Evolutionary conservation across 1,140 invertebrate genomes (phyloP).

Genomic region (Kradibia gibbosae): DNA sequence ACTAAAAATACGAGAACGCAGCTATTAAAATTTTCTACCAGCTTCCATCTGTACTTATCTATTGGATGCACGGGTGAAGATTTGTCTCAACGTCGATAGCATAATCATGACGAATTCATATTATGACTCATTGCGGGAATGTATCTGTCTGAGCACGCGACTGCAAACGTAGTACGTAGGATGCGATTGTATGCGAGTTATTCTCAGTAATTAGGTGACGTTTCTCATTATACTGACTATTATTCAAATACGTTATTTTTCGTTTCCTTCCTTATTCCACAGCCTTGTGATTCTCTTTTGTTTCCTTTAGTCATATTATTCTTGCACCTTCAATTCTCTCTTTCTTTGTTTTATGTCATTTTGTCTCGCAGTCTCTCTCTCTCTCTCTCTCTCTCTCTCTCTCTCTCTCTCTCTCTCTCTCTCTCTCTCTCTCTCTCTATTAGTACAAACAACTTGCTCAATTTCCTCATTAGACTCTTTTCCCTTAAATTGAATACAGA

Average conservation of each 20-base stretch:
- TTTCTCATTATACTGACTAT: conserved; percentile 37
- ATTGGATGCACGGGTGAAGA: background rate
- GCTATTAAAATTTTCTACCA: conserved; percentile 34
- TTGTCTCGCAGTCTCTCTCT: background rate
- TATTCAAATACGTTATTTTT: conserved; percentile 23
- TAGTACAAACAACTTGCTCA: no score
- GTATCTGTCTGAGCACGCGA: background rate
- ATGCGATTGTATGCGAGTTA: conserved; percentile 17
- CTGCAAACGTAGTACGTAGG: background rate
- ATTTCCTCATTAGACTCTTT: background rate
- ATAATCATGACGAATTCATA: conserved; percentile 29
- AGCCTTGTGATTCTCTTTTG: no score
- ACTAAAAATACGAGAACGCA: conserved; percentile 45
- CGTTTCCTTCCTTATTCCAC: background rate
- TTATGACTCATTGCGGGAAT: background rate
- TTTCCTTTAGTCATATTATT: background rate
- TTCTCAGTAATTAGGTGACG: conserved; percentile 36
- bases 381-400: conserved; percentile 6
- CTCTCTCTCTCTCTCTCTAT: no score
- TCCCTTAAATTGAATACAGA: background rate
- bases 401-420: background rate
- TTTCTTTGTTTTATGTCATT: background rate
- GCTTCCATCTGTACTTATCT: background rate
- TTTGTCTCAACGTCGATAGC: background rate
- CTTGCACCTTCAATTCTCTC: background rate